phyloP scores from a whole-genome alignment of 92 coral and sea anemone species.

The Pocillopora grandis region DNA sequence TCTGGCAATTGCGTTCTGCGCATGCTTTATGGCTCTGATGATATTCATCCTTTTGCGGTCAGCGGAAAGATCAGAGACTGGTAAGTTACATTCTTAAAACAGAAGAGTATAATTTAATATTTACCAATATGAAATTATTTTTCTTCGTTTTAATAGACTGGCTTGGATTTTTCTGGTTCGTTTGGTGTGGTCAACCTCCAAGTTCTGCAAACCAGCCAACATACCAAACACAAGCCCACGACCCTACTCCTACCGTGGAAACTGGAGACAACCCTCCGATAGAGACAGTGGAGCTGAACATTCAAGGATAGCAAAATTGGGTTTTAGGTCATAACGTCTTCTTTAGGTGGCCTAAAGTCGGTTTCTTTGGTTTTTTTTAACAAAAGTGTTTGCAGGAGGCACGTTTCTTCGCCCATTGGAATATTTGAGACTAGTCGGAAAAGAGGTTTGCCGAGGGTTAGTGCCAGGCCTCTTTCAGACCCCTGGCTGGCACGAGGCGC shows the following conservation, averaged over 20 bases:
- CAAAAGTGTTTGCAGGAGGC: too few relatives aligned
- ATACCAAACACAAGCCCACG: slow-evolving; percentile 45
- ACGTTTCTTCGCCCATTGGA: too few relatives aligned
- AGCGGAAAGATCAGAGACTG: slow-evolving; percentile 73
- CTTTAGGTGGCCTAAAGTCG: too few relatives aligned
- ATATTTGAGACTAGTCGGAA: too few relatives aligned
- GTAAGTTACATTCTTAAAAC: not conserved
- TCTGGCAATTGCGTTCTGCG: slow-evolving; percentile 89
- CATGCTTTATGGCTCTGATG: slow-evolving; percentile 84
- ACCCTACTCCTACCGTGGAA: slow-evolving; percentile 74
- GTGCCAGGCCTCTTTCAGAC: too few relatives aligned
- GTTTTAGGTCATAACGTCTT: not conserved
- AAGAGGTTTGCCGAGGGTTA: too few relatives aligned
- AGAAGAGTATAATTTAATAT: not conserved
- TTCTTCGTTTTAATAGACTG: slow-evolving; percentile 56
- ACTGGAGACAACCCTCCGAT: slow-evolving; percentile 69
- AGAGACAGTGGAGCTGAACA: slow-evolving; percentile 77
- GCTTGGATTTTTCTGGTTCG: slow-evolving; percentile 91
- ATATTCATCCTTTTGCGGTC: slow-evolving; percentile 85
- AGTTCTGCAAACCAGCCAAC: slow-evolving; percentile 45
- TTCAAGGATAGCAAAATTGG: slow-evolving; percentile 63
- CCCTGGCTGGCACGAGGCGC: too few relatives aligned
- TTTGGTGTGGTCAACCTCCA: slow-evolving; percentile 86
- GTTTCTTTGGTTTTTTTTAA: too few relatives aligned
- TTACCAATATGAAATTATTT: not conserved